phyloP scores from a whole-genome alignment of 2,797 vertebrate species.

The Gallinago nigripennis region DNA sequence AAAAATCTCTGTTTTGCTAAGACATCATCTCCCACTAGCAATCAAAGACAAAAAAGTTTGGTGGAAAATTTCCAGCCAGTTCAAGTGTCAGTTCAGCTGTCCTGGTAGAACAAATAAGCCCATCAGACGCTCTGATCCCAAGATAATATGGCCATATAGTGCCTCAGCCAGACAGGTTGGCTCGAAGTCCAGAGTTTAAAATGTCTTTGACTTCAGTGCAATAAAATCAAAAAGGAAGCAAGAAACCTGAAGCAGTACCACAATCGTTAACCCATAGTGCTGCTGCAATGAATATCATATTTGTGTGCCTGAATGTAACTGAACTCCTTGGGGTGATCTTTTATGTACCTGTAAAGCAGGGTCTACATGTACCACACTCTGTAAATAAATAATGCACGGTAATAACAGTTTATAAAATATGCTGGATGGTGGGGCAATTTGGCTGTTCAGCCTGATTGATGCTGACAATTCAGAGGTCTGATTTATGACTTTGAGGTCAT shows the following conservation, averaged over 20 bases:
- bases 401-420: constrained; percentile 53
- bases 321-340: constrained; percentile 12
- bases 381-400: constrained; percentile 59
- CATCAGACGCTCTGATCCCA: neutral
- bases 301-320: constrained; percentile 19
- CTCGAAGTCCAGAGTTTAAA: constrained; percentile 7
- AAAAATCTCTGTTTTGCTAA: neutral
- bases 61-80: neutral
- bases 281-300: constrained; percentile 24
- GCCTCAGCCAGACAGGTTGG: constrained; percentile 1
- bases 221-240: constrained; percentile 26
- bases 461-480: constrained; percentile 26
- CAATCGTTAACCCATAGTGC: neutral
- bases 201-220: constrained; percentile 17
- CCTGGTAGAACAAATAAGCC: neutral
- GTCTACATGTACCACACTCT: constrained; percentile 22
- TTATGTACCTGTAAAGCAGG: constrained; percentile 61
- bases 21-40: neutral
- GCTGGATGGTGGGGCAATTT: neutral
- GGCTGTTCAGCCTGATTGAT: neutral
- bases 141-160: neutral
- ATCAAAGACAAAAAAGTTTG: neutral
- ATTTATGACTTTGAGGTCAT: constrained; percentile 51
- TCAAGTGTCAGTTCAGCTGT: neutral
- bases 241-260: neutral